Evolutionary conservation across 2,888 invertebrate genomes (phyloP), one percentile per base, ranked within the genome.

Genomic region (Sipha maydis): DNA sequence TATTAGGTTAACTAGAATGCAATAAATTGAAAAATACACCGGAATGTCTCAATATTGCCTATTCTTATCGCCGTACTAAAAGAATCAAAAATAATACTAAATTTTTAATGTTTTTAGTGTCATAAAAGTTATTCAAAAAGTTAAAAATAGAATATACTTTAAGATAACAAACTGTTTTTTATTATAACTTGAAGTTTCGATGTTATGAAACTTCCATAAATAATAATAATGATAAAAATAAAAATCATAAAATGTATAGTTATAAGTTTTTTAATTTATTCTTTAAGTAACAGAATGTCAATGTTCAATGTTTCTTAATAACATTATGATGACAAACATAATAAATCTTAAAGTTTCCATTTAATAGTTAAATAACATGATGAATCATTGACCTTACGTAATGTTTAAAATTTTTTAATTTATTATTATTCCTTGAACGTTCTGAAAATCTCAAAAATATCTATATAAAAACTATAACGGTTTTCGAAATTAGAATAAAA

Each of bases 41-140:
- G 19, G 11, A 2, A 25, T 4, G 85, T 54, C 19, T 78, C 69
- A 85, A 85, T 85, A 85, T 85, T 85, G 85, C 85, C 67, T 77
- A 77, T 4, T 31, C 19, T 48, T 34, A 19, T 48, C 77, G 85
- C 85, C 85, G 85, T 69, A 77, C 48, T 3, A 67, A 1, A 34
- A 41, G 21, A 83, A 28, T 69, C 14, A 61, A 19, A 25, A 3
- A n/a, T 19, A 61, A 25, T 25, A 25, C 61, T 61, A 21, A 21
- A 21, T 61, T 61, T 25, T 5, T 61, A 21, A 61, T 61, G 3
- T 61, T 61, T 61, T 61, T 14, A 21, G 25, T 25, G 3, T 0
- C 25, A 21, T 9, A 4, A 61, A 25, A 5, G 21, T 21, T 0
- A 1, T 61, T 61, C 61, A 25, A 61, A 61, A 61, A 25, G 61